Evolutionary conservation across 2,888 invertebrate genomes (phyloP).

Genomic region (Agapetus fuscipes): DNA sequence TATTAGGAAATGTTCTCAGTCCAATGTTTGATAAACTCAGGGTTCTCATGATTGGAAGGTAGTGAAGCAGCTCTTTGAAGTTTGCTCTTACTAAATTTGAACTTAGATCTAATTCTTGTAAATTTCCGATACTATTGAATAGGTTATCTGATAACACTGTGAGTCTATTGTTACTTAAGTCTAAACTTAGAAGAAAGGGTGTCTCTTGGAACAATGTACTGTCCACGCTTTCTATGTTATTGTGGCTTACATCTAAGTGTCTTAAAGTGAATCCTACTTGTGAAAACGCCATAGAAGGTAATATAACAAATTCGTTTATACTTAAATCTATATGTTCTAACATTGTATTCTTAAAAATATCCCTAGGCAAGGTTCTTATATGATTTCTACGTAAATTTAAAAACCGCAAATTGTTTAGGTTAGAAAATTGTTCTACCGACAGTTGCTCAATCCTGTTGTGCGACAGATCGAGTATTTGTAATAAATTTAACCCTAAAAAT

Average conservation of each 20-base stretch:
- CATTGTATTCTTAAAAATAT: slow-evolving; percentile 69
- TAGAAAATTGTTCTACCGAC: slow-evolving; percentile 71
- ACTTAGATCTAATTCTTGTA: slow-evolving; percentile 72
- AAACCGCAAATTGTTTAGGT: slow-evolving; percentile 62
- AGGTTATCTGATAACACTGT: slow-evolving; percentile 83
- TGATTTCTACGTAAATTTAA: slow-evolving; percentile 64
- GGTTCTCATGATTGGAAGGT: slow-evolving; percentile 70
- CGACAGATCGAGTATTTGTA: slow-evolving; percentile 73
- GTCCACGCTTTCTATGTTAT: slow-evolving; percentile 77
- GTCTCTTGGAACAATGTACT: slow-evolving; percentile 79
- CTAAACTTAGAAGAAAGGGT: slow-evolving; percentile 66
- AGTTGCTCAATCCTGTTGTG: slow-evolving; percentile 66
- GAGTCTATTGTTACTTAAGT: slow-evolving; percentile 70
- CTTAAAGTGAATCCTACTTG: slow-evolving; percentile 72
- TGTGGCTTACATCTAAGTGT: slow-evolving; percentile 67
- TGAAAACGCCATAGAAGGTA: slow-evolving; percentile 67
- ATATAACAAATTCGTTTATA: slow-evolving; percentile 66
- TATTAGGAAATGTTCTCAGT: slow-evolving; percentile 63
- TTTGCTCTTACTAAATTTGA: slow-evolving; percentile 74
- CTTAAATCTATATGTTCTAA: slow-evolving; percentile 74
- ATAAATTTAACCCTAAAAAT: slow-evolving; percentile 61
- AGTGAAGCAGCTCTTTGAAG: slow-evolving; percentile 80
- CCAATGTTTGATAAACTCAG: slow-evolving; percentile 70
- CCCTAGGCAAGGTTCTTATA: slow-evolving; percentile 63
- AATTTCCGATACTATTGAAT: slow-evolving; percentile 69